These are phyloP conservation scores for Trachelus troglodyta DNA, from an alignment of 2,888 invertebrate species.

Conservation along the genomic window DNA sequence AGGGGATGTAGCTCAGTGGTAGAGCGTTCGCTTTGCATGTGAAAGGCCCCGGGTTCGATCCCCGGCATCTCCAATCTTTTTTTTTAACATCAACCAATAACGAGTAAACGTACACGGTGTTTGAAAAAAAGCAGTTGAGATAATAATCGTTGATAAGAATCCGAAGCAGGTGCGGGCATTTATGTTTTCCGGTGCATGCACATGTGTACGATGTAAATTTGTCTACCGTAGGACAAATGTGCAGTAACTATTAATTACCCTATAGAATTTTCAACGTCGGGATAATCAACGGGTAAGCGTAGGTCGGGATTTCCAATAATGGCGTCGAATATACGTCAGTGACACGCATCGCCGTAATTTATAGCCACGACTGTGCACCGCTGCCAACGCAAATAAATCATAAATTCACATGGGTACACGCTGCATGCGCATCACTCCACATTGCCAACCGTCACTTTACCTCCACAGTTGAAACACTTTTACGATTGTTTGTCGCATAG, in stretches of 20 bases:
- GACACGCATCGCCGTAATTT: conserved; percentile 57
- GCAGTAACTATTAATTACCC: background rate
- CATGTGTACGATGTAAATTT: background rate
- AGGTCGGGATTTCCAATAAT: conserved; percentile 37
- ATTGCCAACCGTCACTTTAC: background rate
- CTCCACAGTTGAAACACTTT: conserved; percentile 3
- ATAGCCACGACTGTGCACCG: conserved; percentile 42
- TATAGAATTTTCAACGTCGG: background rate
- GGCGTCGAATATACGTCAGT: conserved; percentile 59
- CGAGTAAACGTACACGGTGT: background rate
- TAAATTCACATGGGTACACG: conserved; percentile 50
- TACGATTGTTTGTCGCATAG: conserved; percentile 27
- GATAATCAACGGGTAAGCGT: background rate
- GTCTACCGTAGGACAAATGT: background rate
- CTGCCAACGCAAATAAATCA: conserved; percentile 53
- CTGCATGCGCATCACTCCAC: background rate
- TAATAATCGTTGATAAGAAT: background rate
- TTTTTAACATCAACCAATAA: background rate
- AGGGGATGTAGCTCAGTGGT: conserved; percentile 93
- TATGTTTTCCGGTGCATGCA: background rate
- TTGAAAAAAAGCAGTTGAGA: background rate
- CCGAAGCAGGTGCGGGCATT: background rate
- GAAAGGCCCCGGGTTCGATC: conserved; percentile 98
- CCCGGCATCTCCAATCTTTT: conserved; percentile 85
- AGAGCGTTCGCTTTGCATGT: conserved; percentile 97